Conservation (phyloP, 2,888 invertebrate species). For the Listrodromus nycthemerus region DNA sequence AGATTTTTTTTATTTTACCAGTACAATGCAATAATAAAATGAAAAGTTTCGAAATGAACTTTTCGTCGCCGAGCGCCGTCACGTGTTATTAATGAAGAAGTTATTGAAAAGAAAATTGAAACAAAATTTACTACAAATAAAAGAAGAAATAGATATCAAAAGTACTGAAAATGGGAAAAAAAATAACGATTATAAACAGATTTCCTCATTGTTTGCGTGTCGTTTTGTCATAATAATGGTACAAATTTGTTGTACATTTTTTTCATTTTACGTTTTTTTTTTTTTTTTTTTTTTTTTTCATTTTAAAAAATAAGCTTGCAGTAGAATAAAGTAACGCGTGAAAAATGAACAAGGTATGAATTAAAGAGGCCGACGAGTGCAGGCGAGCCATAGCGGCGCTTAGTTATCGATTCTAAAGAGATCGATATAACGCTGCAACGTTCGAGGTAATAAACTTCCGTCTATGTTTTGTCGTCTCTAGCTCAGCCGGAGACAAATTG, state of each 20-base stretch:
- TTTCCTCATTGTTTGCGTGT: no score
- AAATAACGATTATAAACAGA: no score
- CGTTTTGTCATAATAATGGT: no score
- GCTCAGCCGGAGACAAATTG: conserved; percentile 12
- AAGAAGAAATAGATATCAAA: no score
- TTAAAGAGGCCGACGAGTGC: conserved; percentile 13
- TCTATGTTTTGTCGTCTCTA: not conserved
- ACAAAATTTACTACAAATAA: no score
- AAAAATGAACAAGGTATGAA: not conserved
- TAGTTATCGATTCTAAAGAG: conserved; percentile 31
- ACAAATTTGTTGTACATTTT: no score
- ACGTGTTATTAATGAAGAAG: no score
- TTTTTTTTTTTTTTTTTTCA: no score
- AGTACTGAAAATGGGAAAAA: no score
- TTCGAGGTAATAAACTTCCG: conserved; percentile 24
- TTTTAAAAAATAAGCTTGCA: not conserved
- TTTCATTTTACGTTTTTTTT: no score
- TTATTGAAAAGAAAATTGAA: no score
- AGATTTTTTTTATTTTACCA: not conserved
- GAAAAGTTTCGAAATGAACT: not conserved
- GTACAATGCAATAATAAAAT: not conserved
- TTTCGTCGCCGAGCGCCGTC: no score
- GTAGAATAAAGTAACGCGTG: not conserved
- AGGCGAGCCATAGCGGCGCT: not conserved
- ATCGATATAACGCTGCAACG: conserved; percentile 27